A percentile compares a stretch with the other conserved stretches of the same genome.
Evolutionary conservation across 2,797 vertebrate species (phyloP).

Genomic region (Myotis daubentonii): DNA sequence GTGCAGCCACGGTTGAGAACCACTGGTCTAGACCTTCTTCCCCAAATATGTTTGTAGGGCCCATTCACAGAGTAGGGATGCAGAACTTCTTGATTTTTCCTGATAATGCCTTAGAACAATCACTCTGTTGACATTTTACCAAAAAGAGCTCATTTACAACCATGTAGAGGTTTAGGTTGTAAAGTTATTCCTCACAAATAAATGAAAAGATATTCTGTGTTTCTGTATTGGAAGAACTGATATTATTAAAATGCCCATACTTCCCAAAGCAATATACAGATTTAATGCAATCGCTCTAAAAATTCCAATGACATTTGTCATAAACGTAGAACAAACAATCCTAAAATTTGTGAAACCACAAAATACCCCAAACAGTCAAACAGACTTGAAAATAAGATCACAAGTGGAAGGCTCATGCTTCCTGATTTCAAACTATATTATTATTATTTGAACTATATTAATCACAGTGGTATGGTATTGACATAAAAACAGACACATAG

Average conservation of each 20-base stretch:
- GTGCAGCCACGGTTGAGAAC: too few relatives aligned
- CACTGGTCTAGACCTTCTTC: neutral
- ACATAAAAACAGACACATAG: neutral
- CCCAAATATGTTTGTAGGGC: neutral
- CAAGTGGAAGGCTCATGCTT: neutral
- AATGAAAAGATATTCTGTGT: neutral
- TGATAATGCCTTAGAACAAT: neutral
- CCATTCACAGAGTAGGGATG: neutral
- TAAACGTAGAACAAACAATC: neutral
- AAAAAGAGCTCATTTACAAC: neutral
- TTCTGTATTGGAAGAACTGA: neutral
- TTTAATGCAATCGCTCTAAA: neutral
- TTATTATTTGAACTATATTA: neutral
- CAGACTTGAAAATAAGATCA: neutral
- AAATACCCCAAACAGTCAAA: neutral
- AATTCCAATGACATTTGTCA: neutral
- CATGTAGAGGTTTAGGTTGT: neutral
- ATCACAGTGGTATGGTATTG: neutral
- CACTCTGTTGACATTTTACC: neutral
- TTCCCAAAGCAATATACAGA: neutral
- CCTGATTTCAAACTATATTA: neutral
- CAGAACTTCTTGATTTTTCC: neutral
- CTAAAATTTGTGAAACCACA: neutral
- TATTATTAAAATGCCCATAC: neutral
- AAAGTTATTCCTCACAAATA: neutral